phyloP scores from a whole-genome alignment of 2,113 vertebrate genomes.

The Mustelus asterias region DNA sequence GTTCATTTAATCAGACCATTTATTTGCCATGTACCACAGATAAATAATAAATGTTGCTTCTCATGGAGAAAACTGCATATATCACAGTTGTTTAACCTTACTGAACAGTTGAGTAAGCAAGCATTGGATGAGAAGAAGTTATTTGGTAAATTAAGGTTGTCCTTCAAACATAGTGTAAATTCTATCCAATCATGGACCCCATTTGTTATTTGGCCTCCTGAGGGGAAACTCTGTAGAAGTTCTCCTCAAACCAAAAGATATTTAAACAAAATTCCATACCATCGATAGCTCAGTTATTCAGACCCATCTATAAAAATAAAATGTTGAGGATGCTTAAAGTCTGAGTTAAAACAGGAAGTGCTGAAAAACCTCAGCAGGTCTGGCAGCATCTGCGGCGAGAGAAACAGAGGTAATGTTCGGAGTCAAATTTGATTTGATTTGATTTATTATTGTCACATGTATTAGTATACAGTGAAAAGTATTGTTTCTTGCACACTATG shows the following conservation, averaged over 20 bases:
- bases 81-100: neutral
- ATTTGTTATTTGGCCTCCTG: neutral
- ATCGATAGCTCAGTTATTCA: neutral
- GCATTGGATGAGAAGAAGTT: neutral
- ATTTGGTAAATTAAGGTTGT: neutral
- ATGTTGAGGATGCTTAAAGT: too few species aligned
- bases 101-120: neutral
- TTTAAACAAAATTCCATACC: neutral
- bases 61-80: neutral
- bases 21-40: neutral
- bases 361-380: too few species aligned
- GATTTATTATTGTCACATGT: too few species aligned
- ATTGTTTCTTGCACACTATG: too few species aligned
- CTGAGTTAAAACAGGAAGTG: too few species aligned
- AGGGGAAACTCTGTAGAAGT: neutral
- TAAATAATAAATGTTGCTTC: neutral
- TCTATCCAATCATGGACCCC: neutral
- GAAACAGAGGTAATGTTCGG: too few species aligned
- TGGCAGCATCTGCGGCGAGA: too few species aligned
- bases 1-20: neutral
- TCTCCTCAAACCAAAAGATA: neutral
- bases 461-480: too few species aligned
- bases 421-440: too few species aligned
- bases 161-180: neutral
- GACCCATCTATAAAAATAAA: neutral